phyloP scores from a whole-genome alignment of 1,140 invertebrate genomes.

The Zaprionus nigranus region DNA sequence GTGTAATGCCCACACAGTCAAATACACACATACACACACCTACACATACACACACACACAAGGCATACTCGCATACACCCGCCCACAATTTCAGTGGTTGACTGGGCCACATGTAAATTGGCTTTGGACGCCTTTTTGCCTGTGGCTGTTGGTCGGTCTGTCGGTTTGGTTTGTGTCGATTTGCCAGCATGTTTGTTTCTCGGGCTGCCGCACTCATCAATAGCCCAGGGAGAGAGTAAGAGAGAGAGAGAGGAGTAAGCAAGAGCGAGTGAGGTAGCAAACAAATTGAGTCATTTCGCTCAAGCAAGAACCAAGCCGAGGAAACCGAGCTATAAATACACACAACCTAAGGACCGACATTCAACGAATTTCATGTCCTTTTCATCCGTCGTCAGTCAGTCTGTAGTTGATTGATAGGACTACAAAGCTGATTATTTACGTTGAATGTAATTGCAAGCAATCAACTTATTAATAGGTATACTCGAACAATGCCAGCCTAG shows the following conservation, averaged over 20 bases:
- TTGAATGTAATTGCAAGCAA: conserved; percentile 27
- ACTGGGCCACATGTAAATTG: conserved; percentile 73
- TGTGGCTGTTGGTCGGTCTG: conserved; percentile 15
- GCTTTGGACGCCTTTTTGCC: conserved; percentile 51
- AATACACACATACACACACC: conserved; percentile 33
- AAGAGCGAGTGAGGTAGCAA: conserved; percentile 19
- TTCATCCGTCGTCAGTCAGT: neutral
- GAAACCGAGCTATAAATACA: conserved; percentile 59
- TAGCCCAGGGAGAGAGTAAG: neutral
- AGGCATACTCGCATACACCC: conserved; percentile 6
- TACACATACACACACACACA: conserved; percentile 19
- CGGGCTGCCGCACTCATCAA: conserved; percentile 31
- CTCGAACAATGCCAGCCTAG: neutral
- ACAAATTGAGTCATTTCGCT: conserved; percentile 60
- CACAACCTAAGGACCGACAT: conserved; percentile 15
- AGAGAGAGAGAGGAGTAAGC: neutral
- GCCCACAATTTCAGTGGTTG: conserved; percentile 45
- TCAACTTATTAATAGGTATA: conserved; percentile 17
- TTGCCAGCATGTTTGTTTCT: conserved; percentile 58
- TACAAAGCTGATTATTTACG: conserved; percentile 16
- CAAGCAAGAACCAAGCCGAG: conserved; percentile 39
- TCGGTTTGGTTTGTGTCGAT: conserved; percentile 42
- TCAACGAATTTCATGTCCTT: neutral
- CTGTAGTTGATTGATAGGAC: conserved; percentile 21
- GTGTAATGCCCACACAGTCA: conserved; percentile 46